Percentiles rank a stretch among this genome's conserved stretches.
Evolutionary conservation across 2,888 invertebrate species (phyloP).

Genomic region (Trachelus troglodyta): DNA sequence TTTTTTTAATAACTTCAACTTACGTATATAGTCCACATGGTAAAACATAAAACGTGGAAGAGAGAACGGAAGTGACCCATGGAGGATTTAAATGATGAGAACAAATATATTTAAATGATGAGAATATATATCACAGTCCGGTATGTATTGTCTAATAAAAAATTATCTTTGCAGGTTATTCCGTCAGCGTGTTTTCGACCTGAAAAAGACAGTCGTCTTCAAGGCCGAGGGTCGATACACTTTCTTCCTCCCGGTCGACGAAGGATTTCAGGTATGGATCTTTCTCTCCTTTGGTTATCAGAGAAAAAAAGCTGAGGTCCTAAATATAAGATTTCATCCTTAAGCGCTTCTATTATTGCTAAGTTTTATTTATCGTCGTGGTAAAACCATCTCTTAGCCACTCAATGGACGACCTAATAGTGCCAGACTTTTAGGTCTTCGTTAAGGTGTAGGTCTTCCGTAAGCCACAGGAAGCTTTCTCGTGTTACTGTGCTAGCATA

Average conservation of each 20-base stretch:
- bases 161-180: constrained; percentile 72
- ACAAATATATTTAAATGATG: no score
- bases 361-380: not conserved
- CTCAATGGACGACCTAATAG: not conserved
- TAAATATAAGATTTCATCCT: not conserved
- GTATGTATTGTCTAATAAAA: not conserved
- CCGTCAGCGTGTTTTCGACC: constrained; percentile 79
- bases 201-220: constrained; percentile 80
- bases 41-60: not conserved
- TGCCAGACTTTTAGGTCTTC: not conserved
- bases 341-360: not conserved
- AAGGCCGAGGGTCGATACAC: constrained; percentile 84
- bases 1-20: not conserved
- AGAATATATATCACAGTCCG: no score
- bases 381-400: not conserved
- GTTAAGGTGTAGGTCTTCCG: not conserved
- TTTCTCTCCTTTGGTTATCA: not conserved
- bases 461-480: not conserved
- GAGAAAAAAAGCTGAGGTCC: not conserved
- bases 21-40: not conserved
- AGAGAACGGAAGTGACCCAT: not conserved
- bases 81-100: not conserved
- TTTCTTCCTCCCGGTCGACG: constrained; percentile 91
- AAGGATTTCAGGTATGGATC: constrained; percentile 82
- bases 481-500: not conserved